These are phyloP conservation scores for Semaprochilodus insignis DNA, from an alignment of 2,797 vertebrate species.

Conservation along the genomic window DNA sequence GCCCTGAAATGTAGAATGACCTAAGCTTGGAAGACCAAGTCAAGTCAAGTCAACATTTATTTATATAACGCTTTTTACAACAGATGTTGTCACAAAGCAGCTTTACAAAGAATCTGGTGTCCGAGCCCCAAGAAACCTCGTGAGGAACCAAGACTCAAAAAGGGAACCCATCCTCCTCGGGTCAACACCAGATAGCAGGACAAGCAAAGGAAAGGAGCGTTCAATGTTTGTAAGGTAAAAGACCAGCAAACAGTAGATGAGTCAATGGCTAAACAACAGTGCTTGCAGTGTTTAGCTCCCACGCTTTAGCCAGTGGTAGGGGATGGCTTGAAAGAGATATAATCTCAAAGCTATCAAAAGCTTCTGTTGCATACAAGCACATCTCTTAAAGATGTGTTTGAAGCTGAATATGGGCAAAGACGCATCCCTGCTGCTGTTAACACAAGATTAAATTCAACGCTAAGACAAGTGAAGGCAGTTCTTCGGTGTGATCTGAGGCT, in stretches of 20 bases:
- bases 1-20: background rate
- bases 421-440: constrained; percentile 15
- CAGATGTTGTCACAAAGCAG: no score
- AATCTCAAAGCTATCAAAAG: constrained; percentile 56
- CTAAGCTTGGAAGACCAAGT: background rate
- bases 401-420: constrained; percentile 53
- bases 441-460: constrained; percentile 56
- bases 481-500: constrained; percentile 42
- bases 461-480: constrained; percentile 54
- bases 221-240: no score
- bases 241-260: background rate
- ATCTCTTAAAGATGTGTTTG: constrained; percentile 60
- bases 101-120: no score
- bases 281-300: constrained; percentile 55
- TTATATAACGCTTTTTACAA: no score
- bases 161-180: no score
- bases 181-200: no score
- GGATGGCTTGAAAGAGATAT: constrained; percentile 58
- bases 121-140: no score
- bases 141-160: no score
- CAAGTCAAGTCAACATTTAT: no score
- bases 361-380: no score
- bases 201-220: no score
- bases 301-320: constrained; percentile 59
- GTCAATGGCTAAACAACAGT: background rate